These are phyloP conservation scores for Copidosoma aretas DNA, from an alignment of 2,888 invertebrate species.

Conservation along the genomic window DNA sequence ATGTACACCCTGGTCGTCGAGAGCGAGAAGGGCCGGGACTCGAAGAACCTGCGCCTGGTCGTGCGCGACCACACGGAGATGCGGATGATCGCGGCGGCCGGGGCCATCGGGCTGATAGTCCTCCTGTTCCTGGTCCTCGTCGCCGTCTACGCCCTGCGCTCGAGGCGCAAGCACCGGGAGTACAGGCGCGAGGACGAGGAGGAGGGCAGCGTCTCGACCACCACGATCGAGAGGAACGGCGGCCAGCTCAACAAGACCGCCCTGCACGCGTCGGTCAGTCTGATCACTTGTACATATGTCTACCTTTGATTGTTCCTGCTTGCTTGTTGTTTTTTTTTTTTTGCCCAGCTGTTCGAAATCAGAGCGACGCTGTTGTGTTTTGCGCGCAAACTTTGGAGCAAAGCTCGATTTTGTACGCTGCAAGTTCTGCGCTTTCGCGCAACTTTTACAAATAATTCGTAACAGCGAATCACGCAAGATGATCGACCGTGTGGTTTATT, in stretches of 20 bases:
- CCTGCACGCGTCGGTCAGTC: constrained; percentile 31
- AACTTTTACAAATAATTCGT: no score
- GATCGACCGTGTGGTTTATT: no score
- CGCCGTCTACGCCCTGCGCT: constrained; percentile 49
- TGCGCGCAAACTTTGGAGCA: no score
- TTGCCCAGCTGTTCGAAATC: no score
- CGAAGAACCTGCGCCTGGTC: constrained; percentile 55
- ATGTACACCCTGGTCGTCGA: constrained; percentile 87
- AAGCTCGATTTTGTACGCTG: no score
- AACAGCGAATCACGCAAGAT: no score
- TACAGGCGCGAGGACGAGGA: constrained; percentile 55
- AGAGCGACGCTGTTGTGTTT: no score
- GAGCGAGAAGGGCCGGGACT: constrained; percentile 84
- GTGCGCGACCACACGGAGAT: constrained; percentile 58
- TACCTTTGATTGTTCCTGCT: not conserved
- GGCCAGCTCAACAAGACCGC: constrained; percentile 36
- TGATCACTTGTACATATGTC: not conserved
- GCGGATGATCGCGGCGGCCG: constrained; percentile 56
- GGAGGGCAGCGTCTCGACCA: constrained; percentile 56
- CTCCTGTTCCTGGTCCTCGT: constrained; percentile 53
- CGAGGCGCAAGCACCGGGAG: constrained; percentile 48
- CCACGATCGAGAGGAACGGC: constrained; percentile 39
- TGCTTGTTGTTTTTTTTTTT: not conserved
- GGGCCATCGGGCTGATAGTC: constrained; percentile 54
- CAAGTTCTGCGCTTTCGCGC: no score